A percentile compares a stretch with the other conserved stretches of the same genome.
Evolutionary conservation across 1,140 invertebrate species (phyloP).

Genomic region (Drosophila willistoni): DNA sequence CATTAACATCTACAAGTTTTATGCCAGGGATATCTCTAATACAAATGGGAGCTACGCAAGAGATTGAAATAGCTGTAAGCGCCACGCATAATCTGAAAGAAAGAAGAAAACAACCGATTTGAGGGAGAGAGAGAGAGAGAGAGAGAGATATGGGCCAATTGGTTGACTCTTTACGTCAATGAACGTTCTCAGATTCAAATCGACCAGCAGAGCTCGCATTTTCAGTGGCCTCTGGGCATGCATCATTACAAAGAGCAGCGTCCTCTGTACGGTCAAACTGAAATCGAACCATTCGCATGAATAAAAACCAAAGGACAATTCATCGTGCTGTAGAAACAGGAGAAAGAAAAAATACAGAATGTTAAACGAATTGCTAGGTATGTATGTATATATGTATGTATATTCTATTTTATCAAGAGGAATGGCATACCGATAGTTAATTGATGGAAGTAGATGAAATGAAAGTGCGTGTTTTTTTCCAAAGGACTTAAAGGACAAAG

Average conservation of each 20-base stretch:
- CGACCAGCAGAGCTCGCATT: constrained; percentile 66
- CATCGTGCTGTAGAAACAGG: constrained; percentile 47
- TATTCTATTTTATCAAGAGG: too few relatives aligned
- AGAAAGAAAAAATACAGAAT: background rate
- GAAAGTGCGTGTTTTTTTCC: too few relatives aligned
- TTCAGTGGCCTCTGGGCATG: constrained; percentile 60
- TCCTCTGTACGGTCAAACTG: constrained; percentile 43
- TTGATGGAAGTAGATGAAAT: too few relatives aligned
- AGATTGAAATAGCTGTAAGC: constrained; percentile 77
- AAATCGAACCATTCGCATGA: constrained; percentile 64
- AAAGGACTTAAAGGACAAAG: too few relatives aligned
- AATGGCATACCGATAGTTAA: too few relatives aligned
- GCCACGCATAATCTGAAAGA: constrained; percentile 62
- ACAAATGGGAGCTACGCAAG: constrained; percentile 61
- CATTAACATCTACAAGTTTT: background rate
- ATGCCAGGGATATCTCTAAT: constrained; percentile 30
- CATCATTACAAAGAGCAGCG: constrained; percentile 65
- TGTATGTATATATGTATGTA: too few relatives aligned
- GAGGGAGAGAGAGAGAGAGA: too few relatives aligned
- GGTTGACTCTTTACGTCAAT: constrained; percentile 47
- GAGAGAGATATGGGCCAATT: background rate
- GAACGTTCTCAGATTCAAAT: constrained; percentile 68
- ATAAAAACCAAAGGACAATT: constrained; percentile 59
- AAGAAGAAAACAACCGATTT: background rate
- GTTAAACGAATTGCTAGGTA: too few relatives aligned